Conservation (phyloP, 2,113 vertebrate genomes). For the Sorex fumeus region DNA sequence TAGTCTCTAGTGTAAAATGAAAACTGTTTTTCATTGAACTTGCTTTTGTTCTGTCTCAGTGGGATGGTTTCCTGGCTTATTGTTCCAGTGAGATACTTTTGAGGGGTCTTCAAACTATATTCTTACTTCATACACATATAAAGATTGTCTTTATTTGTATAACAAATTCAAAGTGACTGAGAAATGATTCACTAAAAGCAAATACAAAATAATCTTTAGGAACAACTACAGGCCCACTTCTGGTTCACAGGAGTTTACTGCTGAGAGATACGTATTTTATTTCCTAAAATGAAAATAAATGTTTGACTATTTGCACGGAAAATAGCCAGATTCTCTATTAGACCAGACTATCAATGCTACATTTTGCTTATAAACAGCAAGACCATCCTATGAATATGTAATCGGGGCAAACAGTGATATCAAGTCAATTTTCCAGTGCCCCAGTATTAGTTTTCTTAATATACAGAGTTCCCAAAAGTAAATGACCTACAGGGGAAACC, state of each 20-base stretch:
- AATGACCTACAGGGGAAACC: not conserved
- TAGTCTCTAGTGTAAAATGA: not conserved
- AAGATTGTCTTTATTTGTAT: conserved; percentile 44
- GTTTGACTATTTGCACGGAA: not conserved
- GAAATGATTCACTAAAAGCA: conserved; percentile 43
- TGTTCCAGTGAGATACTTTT: not conserved
- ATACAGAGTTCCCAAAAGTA: not conserved
- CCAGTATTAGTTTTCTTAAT: not conserved
- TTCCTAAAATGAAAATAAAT: not conserved
- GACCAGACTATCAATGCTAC: not conserved
- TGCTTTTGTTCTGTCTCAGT: not conserved
- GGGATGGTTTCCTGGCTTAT: not conserved
- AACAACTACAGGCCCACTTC: not conserved
- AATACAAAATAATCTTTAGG: not conserved
- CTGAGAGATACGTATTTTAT: not conserved
- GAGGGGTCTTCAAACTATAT: not conserved
- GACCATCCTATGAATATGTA: not conserved
- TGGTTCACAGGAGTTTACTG: not conserved
- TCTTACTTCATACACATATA: not conserved
- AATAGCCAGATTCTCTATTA: not conserved
- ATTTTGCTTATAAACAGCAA: not conserved
- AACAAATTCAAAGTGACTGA: conserved; percentile 19
- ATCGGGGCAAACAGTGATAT: not conserved
- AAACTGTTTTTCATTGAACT: not conserved
- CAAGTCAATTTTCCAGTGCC: not conserved